Conservation (phyloP, 1,140 invertebrate genomes). For the Dolichoris vasculosae region DNA sequence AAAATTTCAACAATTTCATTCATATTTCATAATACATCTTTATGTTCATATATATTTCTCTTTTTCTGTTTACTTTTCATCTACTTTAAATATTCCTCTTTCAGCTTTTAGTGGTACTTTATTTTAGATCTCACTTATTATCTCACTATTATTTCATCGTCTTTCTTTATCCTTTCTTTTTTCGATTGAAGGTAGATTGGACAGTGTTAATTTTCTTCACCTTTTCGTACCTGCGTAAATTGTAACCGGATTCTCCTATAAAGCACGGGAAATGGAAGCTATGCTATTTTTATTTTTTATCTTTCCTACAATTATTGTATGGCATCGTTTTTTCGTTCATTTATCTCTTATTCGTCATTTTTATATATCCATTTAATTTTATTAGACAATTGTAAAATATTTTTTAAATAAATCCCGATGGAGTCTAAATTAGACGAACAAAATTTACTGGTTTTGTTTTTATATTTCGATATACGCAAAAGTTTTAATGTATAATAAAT, state of each 20-base stretch:
- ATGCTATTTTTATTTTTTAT: neutral
- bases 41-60: slow-evolving; percentile 22
- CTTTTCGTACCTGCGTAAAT: slow-evolving; percentile 19
- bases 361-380: neutral
- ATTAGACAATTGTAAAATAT: neutral
- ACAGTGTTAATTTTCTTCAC: slow-evolving; percentile 30
- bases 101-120: neutral
- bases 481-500: too few species aligned
- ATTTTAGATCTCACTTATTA: slow-evolving; percentile 35
- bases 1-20: slow-evolving; percentile 46
- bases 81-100: neutral
- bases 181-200: neutral
- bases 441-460: too few species aligned
- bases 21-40: slow-evolving; percentile 21
- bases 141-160: slow-evolving; percentile 32
- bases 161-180: neutral
- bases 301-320: neutral
- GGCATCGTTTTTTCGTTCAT: slow-evolving; percentile 27
- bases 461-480: too few species aligned
- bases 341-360: neutral
- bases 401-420: too few species aligned
- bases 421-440: too few species aligned
- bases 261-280: neutral
- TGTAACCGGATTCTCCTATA: slow-evolving; percentile 44
- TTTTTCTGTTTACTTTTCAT: neutral